These are phyloP conservation scores for Dioctria rufipes DNA, from an alignment of 2,888 invertebrate species.

Conservation along the genomic window DNA sequence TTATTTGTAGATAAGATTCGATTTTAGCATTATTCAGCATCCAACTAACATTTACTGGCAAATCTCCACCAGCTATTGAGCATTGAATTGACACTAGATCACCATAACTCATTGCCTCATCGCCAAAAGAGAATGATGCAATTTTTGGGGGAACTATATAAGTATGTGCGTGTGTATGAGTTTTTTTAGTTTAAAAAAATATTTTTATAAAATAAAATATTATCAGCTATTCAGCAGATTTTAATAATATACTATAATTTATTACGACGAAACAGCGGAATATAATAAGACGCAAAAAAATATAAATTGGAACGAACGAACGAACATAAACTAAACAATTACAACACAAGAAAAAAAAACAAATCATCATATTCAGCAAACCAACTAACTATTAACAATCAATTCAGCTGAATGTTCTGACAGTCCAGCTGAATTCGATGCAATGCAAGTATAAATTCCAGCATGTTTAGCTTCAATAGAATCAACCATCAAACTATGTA, in stretches of 20 bases:
- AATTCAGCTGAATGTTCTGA: conserved; percentile 80
- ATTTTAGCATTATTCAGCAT: conserved; percentile 73
- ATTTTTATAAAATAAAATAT: neutral
- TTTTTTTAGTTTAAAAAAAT: neutral
- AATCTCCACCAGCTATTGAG: conserved; percentile 74
- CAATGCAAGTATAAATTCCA: conserved; percentile 83
- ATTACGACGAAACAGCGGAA: too few relatives aligned
- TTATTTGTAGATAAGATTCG: conserved; percentile 69
- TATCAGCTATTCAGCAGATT: neutral
- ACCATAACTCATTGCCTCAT: conserved; percentile 80
- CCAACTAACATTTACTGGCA: conserved; percentile 77
- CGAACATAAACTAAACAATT: too few relatives aligned
- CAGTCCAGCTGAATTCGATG: conserved; percentile 81
- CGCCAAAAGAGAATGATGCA: conserved; percentile 82
- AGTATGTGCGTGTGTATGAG: too few relatives aligned
- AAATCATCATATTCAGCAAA: neutral
- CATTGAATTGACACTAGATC: conserved; percentile 74
- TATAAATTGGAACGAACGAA: too few relatives aligned
- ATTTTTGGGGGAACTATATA: conserved; percentile 81
- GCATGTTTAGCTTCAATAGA: conserved; percentile 80
- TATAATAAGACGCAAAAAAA: too few relatives aligned
- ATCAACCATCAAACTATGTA: conserved; percentile 77
- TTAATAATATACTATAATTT: neutral
- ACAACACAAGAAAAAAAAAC: neutral
- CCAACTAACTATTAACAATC: conserved; percentile 80